Evolutionary conservation across 2,113 vertebrate species (phyloP), one percentile per base, ranked within the genome.

Genomic region (Passerina amoena): DNA sequence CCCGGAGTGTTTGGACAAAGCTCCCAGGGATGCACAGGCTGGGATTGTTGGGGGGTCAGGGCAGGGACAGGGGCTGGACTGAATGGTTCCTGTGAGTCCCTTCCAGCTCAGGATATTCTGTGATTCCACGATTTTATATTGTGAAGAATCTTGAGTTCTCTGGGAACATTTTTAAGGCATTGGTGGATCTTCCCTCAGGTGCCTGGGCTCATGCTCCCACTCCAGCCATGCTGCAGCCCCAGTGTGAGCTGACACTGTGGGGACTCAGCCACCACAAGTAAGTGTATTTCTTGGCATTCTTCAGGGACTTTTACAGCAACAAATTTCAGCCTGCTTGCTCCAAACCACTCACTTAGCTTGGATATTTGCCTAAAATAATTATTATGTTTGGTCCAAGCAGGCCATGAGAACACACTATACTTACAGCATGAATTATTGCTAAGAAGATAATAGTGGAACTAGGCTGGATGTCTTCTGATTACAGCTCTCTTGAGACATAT

Each of bases 301-400:
- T 79, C 79, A 88, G 66, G 94, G 90, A 94, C 92, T 93, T 95
- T 28, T 68, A 88, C 59, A 80, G 87, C 81, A 93, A 88, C 59
- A 86, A 91, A 88, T 90, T 76, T 76, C 60, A 91, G 88, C 53
- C 42, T 70, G 68, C 73, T 81, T 66, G 72, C 84, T 96, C 87
- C 82, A 97, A 97, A 84, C 84, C 66, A 84, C 72, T 97, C 92
- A 81, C 91, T 96, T 92, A 79, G 66, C 71, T 72, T 97, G 94
- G 95, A 88, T 57, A 68, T 71, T 66, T 72, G 96, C 95, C 97
- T 95, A 95, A 94, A 97, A 96, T 56, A 97, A 96, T 91, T 64
- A 79, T 51, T 28, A 22, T 64, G 71, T 63, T 93, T 77, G 66
- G 80, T 94, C 61, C 66, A 88, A 85, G 70, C 66, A 86, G 68